Base-by-base conservation (phyloP, 2,797 vertebrate genomes). In the Spheniscus humboldti region DNA sequence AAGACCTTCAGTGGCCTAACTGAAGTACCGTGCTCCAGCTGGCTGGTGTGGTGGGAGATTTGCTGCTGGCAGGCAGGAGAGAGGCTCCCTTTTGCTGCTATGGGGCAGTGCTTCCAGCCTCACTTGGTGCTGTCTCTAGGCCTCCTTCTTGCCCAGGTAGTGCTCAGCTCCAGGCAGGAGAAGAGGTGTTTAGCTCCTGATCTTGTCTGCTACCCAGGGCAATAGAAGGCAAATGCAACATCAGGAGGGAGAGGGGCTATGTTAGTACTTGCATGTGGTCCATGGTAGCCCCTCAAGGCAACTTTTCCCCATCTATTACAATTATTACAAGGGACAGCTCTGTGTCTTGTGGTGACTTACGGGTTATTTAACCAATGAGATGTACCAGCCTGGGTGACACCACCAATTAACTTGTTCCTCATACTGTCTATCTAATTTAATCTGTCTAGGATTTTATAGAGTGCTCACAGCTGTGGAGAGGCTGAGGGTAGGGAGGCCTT, bases 311-410 rank as follows among this genome's bases (percentile, higher is more conserved):
- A 23, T 50, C 37, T 88, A 30, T 71, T 84, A 89, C n/a, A 69
- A 47, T 30, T 82, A 82, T 71, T 90, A 30, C 31, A 82, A 47
- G 13, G 85, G 85, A 78, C 50, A 91, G 55, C 43, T 83, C 57
- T 78, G 41, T 6, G 0, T 1, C 27, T 76, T 83, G 57, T 86
- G 47, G 78, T 94, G 72, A 87, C 71, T 91, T 94, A 72, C 25
- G 88, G 56, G 80, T 95, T 94, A 94, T 91, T 95, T 88, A 92
- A 86, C 31, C 72, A 93, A 55, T 53, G 69, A 89, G 80, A 83
- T 68, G 31, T 80, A 84, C 57, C 52, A 52, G 13, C 33, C 41
- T 41, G 68, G 17, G 31, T 91, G 74, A 89, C 41, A 86, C 53
- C 43, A 79, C 33, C 63, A 84, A 88, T 88, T 93, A 90, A 91